phyloP scores from a whole-genome alignment of 2,797 vertebrate genomes.

The Smutsia gigantea region DNA sequence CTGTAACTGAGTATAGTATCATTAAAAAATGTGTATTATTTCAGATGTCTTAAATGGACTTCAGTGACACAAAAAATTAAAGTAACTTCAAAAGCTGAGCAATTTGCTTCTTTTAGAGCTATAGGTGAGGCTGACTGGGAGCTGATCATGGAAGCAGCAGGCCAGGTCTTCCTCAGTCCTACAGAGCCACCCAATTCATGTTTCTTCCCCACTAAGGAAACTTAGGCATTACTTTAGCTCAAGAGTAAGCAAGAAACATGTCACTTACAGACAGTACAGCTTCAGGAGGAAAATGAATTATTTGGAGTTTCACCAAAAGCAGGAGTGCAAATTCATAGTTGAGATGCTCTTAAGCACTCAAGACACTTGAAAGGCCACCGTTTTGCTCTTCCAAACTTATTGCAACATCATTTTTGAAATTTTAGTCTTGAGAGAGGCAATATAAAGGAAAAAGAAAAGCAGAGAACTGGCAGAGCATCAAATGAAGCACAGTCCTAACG shows the following conservation, averaged over 20 bases:
- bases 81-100: neutral
- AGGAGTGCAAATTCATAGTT: neutral
- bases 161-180: neutral
- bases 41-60: neutral
- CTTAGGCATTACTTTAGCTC: neutral
- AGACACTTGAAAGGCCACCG: neutral
- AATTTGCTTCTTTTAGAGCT: neutral
- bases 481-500: constrained; percentile 27
- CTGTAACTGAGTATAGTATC: neutral
- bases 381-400: neutral
- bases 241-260: constrained; percentile 27
- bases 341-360: neutral
- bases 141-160: neutral
- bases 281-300: neutral
- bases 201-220: neutral
- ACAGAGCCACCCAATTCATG: neutral
- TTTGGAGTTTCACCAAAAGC: constrained; percentile 17
- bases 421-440: neutral
- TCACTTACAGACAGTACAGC: neutral
- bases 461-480: neutral
- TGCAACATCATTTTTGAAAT: neutral
- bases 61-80: neutral
- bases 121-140: neutral
- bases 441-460: neutral
- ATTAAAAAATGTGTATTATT: neutral